These are phyloP conservation scores for Ptilodon capucinus DNA, from an alignment of 2,888 invertebrate genomes.

Conservation along the genomic window DNA sequence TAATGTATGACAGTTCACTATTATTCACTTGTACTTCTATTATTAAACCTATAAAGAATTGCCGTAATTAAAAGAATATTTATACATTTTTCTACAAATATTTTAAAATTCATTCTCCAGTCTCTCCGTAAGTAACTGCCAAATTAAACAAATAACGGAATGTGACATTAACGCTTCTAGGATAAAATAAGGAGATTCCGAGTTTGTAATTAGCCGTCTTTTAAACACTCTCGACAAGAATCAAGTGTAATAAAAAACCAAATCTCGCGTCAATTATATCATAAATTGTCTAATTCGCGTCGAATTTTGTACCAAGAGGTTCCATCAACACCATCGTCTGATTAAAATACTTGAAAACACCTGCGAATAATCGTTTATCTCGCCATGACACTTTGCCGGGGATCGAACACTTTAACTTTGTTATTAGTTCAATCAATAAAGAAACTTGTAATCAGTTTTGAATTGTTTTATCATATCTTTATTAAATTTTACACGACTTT, in stretches of 20 bases:
- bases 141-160: too few species aligned
- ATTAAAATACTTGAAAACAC: conserved; percentile 53
- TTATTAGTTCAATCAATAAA: conserved; percentile 45
- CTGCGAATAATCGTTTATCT: conserved; percentile 54
- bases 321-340: conserved; percentile 27
- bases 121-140: too few species aligned
- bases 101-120: too few species aligned
- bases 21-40: too few species aligned
- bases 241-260: neutral
- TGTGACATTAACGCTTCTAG: too few species aligned
- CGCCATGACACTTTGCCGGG: conserved; percentile 44
- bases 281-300: neutral
- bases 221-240: too few species aligned
- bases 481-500: conserved; percentile 11
- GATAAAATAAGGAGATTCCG: too few species aligned
- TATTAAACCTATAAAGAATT: too few species aligned
- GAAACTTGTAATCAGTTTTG: conserved; percentile 39
- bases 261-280: neutral
- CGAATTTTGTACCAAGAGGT: neutral
- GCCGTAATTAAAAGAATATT: too few species aligned
- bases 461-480: conserved; percentile 24
- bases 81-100: too few species aligned
- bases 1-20: too few species aligned
- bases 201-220: too few species aligned
- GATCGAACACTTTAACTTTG: conserved; percentile 49